Base-by-base conservation (phyloP, 2,888 invertebrate genomes). In the Eudemis profundana region DNA sequence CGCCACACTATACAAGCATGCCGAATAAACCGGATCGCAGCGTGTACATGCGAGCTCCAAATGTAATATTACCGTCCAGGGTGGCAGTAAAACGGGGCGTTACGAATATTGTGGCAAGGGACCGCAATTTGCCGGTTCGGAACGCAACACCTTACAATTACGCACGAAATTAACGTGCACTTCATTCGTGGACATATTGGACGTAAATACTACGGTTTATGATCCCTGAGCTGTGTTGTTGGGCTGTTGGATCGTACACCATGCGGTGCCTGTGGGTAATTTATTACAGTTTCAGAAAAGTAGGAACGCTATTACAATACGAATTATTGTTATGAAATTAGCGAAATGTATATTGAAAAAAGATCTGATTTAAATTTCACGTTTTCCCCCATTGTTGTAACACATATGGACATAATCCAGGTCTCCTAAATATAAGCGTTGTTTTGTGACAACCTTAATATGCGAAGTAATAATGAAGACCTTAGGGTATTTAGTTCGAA, bases 141-240 rank as follows among this genome's bases (percentile, higher is more conserved):
- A 53, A 65, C 59, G 59, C 51, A 53, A 65, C 65, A 65, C 60
- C 65, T 65, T 60, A 60, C 59, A 65, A 53, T 60, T 60, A 65
- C 59, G 51, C 38, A 4, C 46, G 17, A 53, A 36, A 60, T 60
- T 65, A 65, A 65, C 51, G 65, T 29, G 15, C 46, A 47, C 60
- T 59, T 65, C 47, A 65, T 60, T 51, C 29, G 29, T 23, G 46
- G 65, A 47, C 60, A 53, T 60, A 53, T 65, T 53, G 64, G 21
- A 60, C 66, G 53, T 61, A 61, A 68, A 62, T 53, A 66, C 65
- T 65, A 56, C 54, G 61, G 66, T 61, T 67, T 57, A 61, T 42
- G 44, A 7, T n/a, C 15, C 33, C 44, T 42, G 15, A 47, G 50
- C 42, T 49, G 63, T 47, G 40, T n/a, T 33, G 7, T 36, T 33